Base-by-base conservation (phyloP, 2,888 invertebrate species). In the Alloscopus bannaensis region DNA sequence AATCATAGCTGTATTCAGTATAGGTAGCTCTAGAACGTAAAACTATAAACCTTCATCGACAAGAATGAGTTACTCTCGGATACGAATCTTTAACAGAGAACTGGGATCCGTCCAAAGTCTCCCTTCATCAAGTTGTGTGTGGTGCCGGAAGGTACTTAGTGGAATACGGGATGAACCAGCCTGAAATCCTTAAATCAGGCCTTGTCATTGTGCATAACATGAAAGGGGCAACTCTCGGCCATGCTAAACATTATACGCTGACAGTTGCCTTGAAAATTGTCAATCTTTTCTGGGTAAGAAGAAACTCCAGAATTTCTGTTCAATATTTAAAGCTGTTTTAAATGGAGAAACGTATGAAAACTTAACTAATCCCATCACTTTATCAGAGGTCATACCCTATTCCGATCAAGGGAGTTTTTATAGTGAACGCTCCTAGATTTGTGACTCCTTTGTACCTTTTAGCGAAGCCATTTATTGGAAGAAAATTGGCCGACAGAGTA, bases 401-500 rank as follows among this genome's bases (percentile, higher is more conserved):
- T 22, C 59, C 52, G 47, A 71, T 71, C 20, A 71, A 71, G 50
- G 71, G 71, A 3, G 6, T 71, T 16, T 71, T 60, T 20, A 24
- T 47, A 24, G 60, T 71, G 36, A 71, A 71, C 31, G 28, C 60
- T 16, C 71, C 71, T 1, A 36, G 52, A 4, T 68, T 68, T 40
- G 68, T 40, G 40, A 68, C 22, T n/a, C 68, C 68, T 2, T 29
- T 71, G n/a, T 59, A 18, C 22, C 18, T 29, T 3, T 3, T 71
- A 1, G 29, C 60, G 1, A 71, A 71, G 24, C 60, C 71, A 29
- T 60, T 71, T 31, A 29, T 71, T 16, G 60, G 60, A 16, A 11
- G 20, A n/a, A 71, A 71, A 31, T 36, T 71, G 2, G 28, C 29
- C n/a, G 60, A 71, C 4, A 71, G 71, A 60, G 71, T 71, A 45